Evolutionary conservation across 2,888 invertebrate genomes (phyloP).

Genomic region (Nephrotoma flavescens): DNA sequence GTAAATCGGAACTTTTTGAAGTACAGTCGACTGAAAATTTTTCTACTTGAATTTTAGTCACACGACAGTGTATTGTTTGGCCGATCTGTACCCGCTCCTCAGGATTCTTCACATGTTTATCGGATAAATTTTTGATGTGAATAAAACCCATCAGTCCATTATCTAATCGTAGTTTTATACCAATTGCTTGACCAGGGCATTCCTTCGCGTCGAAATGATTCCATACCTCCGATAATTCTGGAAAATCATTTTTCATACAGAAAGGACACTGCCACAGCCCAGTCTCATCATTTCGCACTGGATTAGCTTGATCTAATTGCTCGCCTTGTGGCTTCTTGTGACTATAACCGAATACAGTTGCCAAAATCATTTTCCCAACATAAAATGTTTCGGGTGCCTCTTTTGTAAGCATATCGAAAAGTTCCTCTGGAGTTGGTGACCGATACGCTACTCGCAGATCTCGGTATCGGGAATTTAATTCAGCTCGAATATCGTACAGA

Average conservation of each 20-base stretch:
- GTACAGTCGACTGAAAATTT: conserved; percentile 88
- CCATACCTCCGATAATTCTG: conserved; percentile 94
- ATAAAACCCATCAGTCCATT: conserved; percentile 89
- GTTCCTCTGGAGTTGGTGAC: conserved; percentile 68
- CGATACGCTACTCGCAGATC: conserved; percentile 68
- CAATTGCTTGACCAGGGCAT: conserved; percentile 92
- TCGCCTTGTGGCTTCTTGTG: conserved; percentile 84
- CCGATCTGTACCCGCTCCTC: conserved; percentile 78
- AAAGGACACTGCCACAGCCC: conserved; percentile 97
- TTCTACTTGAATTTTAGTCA: conserved; percentile 93
- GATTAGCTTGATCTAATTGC: conserved; percentile 90
- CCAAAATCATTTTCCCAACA: conserved; percentile 72
- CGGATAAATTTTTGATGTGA: conserved; percentile 84
- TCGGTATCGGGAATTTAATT: conserved; percentile 85
- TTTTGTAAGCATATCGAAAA: conserved; percentile 91
- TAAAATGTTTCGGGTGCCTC: conserved; percentile 91
- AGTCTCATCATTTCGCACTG: conserved; percentile 85
- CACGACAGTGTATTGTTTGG: conserved; percentile 72
- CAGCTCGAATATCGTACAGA: conserved; percentile 90
- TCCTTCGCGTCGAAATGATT: conserved; percentile 93
- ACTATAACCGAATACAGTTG: conserved; percentile 66
- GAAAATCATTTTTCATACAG: conserved; percentile 90
- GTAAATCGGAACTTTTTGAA: conserved; percentile 80
- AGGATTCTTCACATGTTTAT: conserved; percentile 84
- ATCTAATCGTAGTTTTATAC: conserved; percentile 77